Evolutionary conservation across 1,140 invertebrate genomes (phyloP), one percentile per base, ranked within the genome.

Genomic region (Drosophila littoralis): DNA sequence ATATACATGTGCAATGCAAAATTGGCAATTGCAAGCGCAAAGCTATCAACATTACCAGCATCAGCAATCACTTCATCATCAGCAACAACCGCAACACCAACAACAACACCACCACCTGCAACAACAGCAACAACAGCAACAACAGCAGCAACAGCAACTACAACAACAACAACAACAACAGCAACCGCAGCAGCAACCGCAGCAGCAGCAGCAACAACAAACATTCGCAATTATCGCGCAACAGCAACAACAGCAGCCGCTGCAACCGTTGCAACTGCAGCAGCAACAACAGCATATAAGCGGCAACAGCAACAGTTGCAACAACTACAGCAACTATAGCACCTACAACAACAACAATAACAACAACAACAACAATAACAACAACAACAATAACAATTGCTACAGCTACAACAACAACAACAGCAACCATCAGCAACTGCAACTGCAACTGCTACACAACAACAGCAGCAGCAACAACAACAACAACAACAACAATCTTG

Each of bases 21-120:
- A 88, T 88, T 88, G 84, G 84, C 77, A 88, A 88, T 81, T 89
- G 77, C 84, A 88, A 74, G 76, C 77, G 70, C 80, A 76, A 68
- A 89, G 79, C 79, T 88, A 88, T 82, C 83, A 88, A 86, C 83
- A 86, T 77, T 77, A 74, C 51, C 40, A 43, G 48, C 71, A 86
- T 36, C 79, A 86, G 10, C 67, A 75, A 7, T 68, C 10, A 38
- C 72, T 63, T 7, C 72, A 69, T 15, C 72, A 60, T 12, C 72
- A 82, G n/a, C 75, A 70, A 10, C 58, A 28, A 7, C 57, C 54
- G 12, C 65, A 60, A 4, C 71, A 68, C 1, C 70, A 68, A 4
- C 71, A 68, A 0, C 70, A 68, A 2, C 71, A 68, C 0, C 77
- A 75, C 2, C 72, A 63, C 68, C 74, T 65, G 4, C 77, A 79